Evolutionary conservation across 2,797 vertebrate species (phyloP), one percentile per base, ranked within the genome.

Genomic region (Acridotheres tristis): DNA sequence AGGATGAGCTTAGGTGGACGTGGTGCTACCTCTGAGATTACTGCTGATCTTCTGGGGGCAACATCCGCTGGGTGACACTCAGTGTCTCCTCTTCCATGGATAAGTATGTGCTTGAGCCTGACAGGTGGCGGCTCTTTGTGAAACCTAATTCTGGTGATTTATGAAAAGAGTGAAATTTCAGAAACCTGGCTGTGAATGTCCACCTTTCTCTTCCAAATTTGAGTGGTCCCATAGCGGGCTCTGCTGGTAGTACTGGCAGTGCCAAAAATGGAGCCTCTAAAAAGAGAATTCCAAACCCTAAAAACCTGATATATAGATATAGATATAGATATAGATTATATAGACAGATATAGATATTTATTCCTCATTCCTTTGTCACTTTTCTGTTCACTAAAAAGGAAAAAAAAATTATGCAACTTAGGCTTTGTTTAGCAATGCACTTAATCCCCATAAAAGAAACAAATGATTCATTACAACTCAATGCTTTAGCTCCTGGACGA

Each of bases 361-460:
- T 84, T 90, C 67, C 69, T 88, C 74, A 87, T 89, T 96, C 85
- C 89, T 95, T 91, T 96, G 77, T 88, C 96, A 93, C 87, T 97
- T 97, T 96, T 89, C 57, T 86, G 43, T 82, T 85, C 59, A 23
- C 36, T 80, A 73, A 55, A 72, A 89, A 85, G 30, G 29, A 45
- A n/a, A 57, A 54, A 54, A 45, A 11, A 88, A 88, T 93, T 88
- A 96, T 94, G 96, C 95, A 96, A 96, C 23, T 65, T 72, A 84
- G 72, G 66, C 89, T 97, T 88, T 85, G 85, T 96, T 96, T 93
- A 96, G 91, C 73, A 83, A 88, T 58, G 51, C 67, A 61, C 75
- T 97, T 97, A 97, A 97, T 97, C 94, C 93, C 74, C 80, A 51
- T 74, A 86, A 97, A 97, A 96, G 95, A 97, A 96, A 96, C 82